Base-by-base conservation (phyloP, 2,113 vertebrate genomes). In the Tichodroma muraria region DNA sequence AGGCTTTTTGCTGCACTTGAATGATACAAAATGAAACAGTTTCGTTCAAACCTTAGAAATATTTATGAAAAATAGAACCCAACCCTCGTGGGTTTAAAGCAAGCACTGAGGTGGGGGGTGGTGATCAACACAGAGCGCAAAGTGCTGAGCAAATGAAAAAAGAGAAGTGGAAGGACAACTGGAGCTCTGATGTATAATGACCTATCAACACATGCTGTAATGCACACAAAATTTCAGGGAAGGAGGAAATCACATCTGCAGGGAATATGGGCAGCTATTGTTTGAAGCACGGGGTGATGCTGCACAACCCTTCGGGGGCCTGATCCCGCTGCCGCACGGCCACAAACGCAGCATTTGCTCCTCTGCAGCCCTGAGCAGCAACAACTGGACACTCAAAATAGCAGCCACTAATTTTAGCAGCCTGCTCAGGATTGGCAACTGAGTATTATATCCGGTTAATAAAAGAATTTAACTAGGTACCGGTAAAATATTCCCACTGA, bases 221-320 rank as follows among this genome's bases (percentile, higher is more conserved):
- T 14, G 85, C 64, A 68, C 70, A 89, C 70, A 71, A 0, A 16
- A 33, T 27, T n/a, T 40, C 63, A 7, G 47, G 1, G 1, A 9
- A 77, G 84, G 38, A 17, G 17, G 89, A 89, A 95, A 61, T 80
- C 71, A 47, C 91, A 88, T 94, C 91, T 85, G 93, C 50, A 44
- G 30, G 4, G 38, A 93, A 47, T 8, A n/a, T 31, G 89, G 75
- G 60, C 83, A 69, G 69, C 63, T 56, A 17, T 73, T 71, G 91
- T 94, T 80, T 63, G 93, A 72, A 92, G 92, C 79, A 10, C 35
- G 13, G 50, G 68, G 79, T 18, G 50, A 37, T 13, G 8, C 5
- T 66, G 71, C 59, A 50, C 59, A 77, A 71, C 33, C 12, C 38
- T n/a, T 64, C 8, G 6, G 22, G 54, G 31, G 31, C 83, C 50